Evolutionary conservation across 64 coral and sea anemone species (phyloP), one percentile per base, ranked within the genome.

Genomic region (Astreopora myriophthalma): DNA sequence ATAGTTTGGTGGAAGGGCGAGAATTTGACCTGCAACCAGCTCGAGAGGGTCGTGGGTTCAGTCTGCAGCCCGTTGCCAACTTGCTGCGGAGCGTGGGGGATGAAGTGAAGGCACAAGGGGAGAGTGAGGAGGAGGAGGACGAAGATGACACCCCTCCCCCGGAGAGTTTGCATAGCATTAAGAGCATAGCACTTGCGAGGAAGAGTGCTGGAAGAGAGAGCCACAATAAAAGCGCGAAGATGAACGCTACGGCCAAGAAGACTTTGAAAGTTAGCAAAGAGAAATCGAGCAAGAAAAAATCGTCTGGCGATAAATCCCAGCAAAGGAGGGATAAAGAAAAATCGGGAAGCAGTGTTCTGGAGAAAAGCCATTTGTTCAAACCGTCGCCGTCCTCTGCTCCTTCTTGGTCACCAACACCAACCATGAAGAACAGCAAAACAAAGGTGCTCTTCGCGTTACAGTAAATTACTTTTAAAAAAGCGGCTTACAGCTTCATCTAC

Each of bases 71-170:
- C 6, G 83, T 98, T 32, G 88, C 52, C 35, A 90, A 98, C 87
- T 33, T 91, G n/a, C 19, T 94, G 26, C 66, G 20, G 60, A 24
- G 32, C 11, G 74, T 39, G 29, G 14, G 62, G 37, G 32, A 36
- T 28, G 36, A 29, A 52, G 14, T 37, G 69, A 26, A 65, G 11
- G 5, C 19, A 0, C 51, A 55, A 16, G 57, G 34, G 69, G 64
- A 1, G 0, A 36, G 22, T 8, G 40, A 73, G n/a, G 76, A 83
- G 12, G 46, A 86, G 1, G 46, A 36, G 8, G 96, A 92, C 16
- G 96, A 95, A 5, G 96, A 98, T 3, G 93, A 98, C 57, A 98
- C 90, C 3, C 96, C 96, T 32, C 96, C 96, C 42, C 89, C 86
- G 1, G 93, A 98, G 28, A 98, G 96, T 87, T 80, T 98, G 1